Evolutionary conservation across 1,140 invertebrate species (phyloP).

Genomic region (Drosophila bocki): DNA sequence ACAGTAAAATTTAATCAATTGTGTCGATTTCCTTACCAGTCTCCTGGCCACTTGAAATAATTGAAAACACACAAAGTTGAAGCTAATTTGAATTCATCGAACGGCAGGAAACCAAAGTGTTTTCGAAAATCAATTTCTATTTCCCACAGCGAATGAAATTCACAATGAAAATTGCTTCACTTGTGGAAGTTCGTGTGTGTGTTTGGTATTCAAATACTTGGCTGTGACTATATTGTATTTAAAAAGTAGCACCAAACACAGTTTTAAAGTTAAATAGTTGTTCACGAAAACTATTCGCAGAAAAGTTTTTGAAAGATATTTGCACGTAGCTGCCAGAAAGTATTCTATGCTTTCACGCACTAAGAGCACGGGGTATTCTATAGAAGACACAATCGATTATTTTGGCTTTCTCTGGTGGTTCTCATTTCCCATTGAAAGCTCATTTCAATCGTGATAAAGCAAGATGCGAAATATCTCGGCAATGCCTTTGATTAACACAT

Average conservation of each 20-base stretch:
- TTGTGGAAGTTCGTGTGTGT: background rate
- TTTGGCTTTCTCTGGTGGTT: background rate
- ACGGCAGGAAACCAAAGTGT: slow-evolving; percentile 43
- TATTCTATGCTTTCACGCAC: background rate
- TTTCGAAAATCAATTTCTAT: slow-evolving; percentile 42
- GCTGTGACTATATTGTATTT: background rate
- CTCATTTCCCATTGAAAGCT: background rate
- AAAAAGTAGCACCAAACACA: background rate
- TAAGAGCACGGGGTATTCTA: background rate
- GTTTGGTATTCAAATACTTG: background rate
- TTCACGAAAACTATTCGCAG: background rate
- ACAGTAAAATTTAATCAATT: slow-evolving; percentile 79
- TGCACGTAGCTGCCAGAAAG: background rate
- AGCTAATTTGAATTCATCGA: slow-evolving; percentile 51
- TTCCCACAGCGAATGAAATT: slow-evolving; percentile 19
- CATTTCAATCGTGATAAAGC: slow-evolving; percentile 25
- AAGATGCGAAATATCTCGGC: slow-evolving; percentile 1
- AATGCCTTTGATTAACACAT: slow-evolving; percentile 52
- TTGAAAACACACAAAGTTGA: slow-evolving; percentile 64
- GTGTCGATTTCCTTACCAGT: slow-evolving; percentile 46
- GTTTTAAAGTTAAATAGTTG: background rate
- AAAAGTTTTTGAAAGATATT: background rate
- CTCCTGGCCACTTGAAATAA: slow-evolving; percentile 49
- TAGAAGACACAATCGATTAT: background rate
- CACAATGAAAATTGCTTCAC: slow-evolving; percentile 7